Evolutionary conservation across 2,797 vertebrate species (phyloP).

Genomic region (Lepilemur ruficaudatus): DNA sequence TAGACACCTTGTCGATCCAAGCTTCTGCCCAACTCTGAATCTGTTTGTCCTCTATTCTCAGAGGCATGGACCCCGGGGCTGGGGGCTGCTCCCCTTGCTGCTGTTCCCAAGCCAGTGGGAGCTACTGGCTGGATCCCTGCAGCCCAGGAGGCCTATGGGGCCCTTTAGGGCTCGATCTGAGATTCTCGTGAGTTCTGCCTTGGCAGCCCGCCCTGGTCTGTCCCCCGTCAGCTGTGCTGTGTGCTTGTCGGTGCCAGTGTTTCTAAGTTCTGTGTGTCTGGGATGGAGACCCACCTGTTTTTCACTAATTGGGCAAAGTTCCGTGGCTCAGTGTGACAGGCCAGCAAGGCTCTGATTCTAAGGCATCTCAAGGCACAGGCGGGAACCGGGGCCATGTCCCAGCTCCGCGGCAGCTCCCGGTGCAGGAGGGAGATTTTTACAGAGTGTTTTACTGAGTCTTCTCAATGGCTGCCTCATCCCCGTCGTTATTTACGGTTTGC

Average conservation of each 20-base stretch:
- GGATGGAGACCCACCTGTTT: not conserved
- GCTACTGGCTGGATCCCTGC: not conserved
- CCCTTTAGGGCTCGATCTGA: fast-evolving
- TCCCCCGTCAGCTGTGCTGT: not conserved
- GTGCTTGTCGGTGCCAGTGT: not conserved
- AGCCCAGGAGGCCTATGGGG: not conserved
- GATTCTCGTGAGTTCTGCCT: not conserved
- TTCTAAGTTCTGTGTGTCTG: not conserved
- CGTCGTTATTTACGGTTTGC: not conserved
- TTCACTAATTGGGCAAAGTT: not conserved
- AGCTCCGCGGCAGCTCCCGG: fast-evolving
- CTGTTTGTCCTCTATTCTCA: not conserved
- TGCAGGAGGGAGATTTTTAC: not conserved
- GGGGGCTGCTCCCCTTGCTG: not conserved
- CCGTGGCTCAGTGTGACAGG: fast-evolving
- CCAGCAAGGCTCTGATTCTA: not conserved
- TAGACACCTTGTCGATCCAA: not conserved
- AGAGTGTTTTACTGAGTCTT: not conserved
- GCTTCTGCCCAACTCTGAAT: not conserved
- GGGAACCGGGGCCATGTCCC: fast-evolving
- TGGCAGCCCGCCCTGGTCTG: too few relatives aligned
- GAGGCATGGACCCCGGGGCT: too few relatives aligned
- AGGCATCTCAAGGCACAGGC: not conserved
- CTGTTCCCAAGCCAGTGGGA: not conserved
- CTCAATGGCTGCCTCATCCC: not conserved